These are phyloP conservation scores for Cyprinodon variegatus DNA, from an alignment of 2,113 vertebrate genomes.

Conservation along the genomic window DNA sequence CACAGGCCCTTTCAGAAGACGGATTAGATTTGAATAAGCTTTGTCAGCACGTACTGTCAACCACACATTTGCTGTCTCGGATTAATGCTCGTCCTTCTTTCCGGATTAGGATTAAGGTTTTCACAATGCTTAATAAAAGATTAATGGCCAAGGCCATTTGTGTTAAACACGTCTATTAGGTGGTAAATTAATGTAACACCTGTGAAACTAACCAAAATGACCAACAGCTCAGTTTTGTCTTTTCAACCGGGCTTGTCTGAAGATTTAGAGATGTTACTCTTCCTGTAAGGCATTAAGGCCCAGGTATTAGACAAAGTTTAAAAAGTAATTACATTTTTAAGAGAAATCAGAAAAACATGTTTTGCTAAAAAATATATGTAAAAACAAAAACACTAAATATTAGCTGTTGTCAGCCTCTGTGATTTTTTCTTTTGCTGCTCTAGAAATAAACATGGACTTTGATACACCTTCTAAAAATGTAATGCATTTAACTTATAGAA, in stretches of 20 bases:
- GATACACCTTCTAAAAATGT: not conserved
- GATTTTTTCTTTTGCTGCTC: not conserved
- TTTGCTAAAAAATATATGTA: no score
- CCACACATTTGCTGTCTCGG: slow-evolving; percentile 62
- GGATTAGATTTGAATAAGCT: slow-evolving; percentile 73
- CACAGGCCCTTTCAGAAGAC: slow-evolving; percentile 67
- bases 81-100: slow-evolving; percentile 70
- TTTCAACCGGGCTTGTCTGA: not conserved
- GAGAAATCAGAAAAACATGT: no score
- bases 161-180: slow-evolving; percentile 1
- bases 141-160: slow-evolving; percentile 33
- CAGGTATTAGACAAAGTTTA: no score
- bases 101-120: slow-evolving; percentile 71
- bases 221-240: not conserved
- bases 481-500: not conserved
- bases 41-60: slow-evolving; percentile 80
- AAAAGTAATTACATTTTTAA: no score
- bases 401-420: no score
- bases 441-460: not conserved
- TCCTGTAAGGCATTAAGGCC: not conserved
- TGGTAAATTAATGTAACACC: slow-evolving; percentile 51
- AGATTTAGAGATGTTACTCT: not conserved
- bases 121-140: slow-evolving; percentile 61
- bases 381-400: no score
- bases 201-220: slow-evolving; percentile 21